Evolutionary conservation across 2,888 invertebrate genomes (phyloP).

Genomic region (Frankliniella fusca): DNA sequence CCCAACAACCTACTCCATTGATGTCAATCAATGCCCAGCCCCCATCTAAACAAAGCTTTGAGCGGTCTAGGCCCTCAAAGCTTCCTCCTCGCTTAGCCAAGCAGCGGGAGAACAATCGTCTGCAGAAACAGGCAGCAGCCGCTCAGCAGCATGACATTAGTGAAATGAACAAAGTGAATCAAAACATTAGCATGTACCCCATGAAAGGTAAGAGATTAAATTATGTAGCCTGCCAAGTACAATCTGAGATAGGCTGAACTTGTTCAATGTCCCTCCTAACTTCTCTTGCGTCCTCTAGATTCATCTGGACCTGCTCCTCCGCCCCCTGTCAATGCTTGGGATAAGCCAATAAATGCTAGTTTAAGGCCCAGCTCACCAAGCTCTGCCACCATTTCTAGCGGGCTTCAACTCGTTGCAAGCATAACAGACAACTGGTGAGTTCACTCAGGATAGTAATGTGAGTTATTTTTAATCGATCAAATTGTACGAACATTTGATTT

Average conservation of each 20-base stretch:
- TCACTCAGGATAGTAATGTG: conserved; percentile 42
- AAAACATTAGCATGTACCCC: conserved; percentile 41
- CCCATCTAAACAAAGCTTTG: conserved; percentile 28
- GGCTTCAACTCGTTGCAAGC: conserved; percentile 33
- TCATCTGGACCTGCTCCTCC: conserved; percentile 54
- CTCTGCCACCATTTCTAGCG: conserved; percentile 36
- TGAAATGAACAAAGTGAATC: conserved; percentile 42
- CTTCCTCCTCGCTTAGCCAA: conserved; percentile 75
- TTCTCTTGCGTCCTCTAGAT: conserved; percentile 15
- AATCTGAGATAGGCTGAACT: neutral
- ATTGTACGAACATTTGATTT: neutral
- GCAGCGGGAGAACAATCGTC: conserved; percentile 58
- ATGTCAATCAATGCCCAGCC: conserved; percentile 27
- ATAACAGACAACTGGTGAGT: conserved; percentile 40
- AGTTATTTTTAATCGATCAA: neutral
- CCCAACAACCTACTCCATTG: neutral
- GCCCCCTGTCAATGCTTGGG: conserved; percentile 79
- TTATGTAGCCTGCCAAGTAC: conserved; percentile 38
- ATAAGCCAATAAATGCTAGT: conserved; percentile 72
- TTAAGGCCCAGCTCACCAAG: conserved; percentile 55
- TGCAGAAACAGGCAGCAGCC: conserved; percentile 46
- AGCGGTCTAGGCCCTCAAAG: conserved; percentile 49
- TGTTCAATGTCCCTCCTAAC: neutral
- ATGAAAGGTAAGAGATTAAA: conserved; percentile 40
- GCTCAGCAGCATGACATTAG: conserved; percentile 39